Evolutionary conservation across 35 echinoderm and acorn worm species (phyloP).

Genomic region (Apostichopus californicus): DNA sequence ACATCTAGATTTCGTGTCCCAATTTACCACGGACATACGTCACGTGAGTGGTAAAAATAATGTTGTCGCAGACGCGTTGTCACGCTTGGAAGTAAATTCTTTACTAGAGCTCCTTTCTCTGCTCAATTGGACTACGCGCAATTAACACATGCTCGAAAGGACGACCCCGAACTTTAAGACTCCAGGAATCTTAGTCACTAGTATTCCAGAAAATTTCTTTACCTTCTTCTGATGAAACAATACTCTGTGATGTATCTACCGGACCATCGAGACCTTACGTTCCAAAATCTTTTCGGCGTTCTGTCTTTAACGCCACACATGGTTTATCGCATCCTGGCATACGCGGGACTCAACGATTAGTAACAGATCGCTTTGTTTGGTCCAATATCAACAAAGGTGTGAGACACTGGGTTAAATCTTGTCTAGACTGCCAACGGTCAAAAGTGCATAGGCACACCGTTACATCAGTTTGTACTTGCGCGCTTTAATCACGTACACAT

Average conservation of each 20-base stretch:
- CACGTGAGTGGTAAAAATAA: not conserved
- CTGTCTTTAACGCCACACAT: slow-evolving; percentile 39
- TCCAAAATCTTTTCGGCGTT: not conserved
- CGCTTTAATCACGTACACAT: slow-evolving; percentile 64
- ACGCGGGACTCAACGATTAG: slow-evolving; percentile 30
- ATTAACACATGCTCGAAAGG: not conserved
- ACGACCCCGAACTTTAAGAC: not conserved
- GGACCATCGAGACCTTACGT: not conserved
- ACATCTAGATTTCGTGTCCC: slow-evolving; percentile 59
- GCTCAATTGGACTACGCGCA: not conserved
- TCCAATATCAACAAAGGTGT: slow-evolving; percentile 35
- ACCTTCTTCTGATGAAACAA: not conserved
- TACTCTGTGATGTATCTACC: slow-evolving; percentile 50
- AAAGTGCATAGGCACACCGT: slow-evolving; percentile 55
- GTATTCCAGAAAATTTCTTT: not conserved
- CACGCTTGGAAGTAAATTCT: not conserved
- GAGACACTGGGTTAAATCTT: slow-evolving; percentile 17
- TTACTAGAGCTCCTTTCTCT: too few species aligned
- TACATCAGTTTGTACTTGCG: slow-evolving; percentile 38
- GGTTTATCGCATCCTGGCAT: slow-evolving; percentile 44
- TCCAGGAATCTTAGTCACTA: not conserved
- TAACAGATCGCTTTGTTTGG: slow-evolving; percentile 44
- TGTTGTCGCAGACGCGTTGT: not conserved
- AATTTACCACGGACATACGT: slow-evolving; percentile 28
- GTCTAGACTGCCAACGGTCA: slow-evolving; percentile 31